Percentiles rank a stretch among this genome's conserved stretches.
Conservation (phyloP, 2,888 invertebrate genomes). For the Leptinotarsa juncta region DNA sequence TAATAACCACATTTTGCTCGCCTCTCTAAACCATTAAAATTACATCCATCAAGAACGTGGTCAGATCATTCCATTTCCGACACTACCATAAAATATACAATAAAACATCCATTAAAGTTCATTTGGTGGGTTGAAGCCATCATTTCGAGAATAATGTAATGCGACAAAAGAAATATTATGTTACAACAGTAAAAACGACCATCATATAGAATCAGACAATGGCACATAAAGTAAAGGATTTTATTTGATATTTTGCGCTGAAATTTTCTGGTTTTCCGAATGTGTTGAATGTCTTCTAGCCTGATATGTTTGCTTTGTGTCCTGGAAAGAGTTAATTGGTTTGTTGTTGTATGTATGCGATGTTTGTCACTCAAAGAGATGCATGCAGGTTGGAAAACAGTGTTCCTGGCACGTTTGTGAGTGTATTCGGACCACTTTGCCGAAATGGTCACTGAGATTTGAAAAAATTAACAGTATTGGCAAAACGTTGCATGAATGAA, state of each 20-base stretch:
- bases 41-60: slow-evolving; percentile 5
- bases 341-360: neutral
- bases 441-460: neutral
- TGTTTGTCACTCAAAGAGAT: neutral
- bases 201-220: slow-evolving; percentile 34
- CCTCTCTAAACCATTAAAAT: neutral
- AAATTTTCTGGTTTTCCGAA: slow-evolving; percentile 7
- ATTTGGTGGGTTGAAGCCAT: slow-evolving; percentile 28
- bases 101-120: slow-evolving; percentile 27
- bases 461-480: too few relatives aligned
- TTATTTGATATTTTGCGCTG: slow-evolving; percentile 33
- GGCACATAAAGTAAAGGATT: slow-evolving; percentile 27
- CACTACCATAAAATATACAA: slow-evolving; percentile 10
- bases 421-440: too few relatives aligned
- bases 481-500: too few relatives aligned
- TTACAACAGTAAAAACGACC: slow-evolving; percentile 34
- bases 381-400: neutral
- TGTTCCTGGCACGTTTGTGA: neutral
- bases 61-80: slow-evolving; percentile 10
- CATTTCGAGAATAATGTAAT: slow-evolving; percentile 30
- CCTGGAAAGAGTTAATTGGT: slow-evolving; percentile 6
- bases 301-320: slow-evolving; percentile 6
- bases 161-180: slow-evolving; percentile 36
- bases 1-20: neutral
- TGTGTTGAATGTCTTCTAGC: slow-evolving; percentile 8